Conservation (phyloP, 2,113 vertebrate species). For the Anarrhichthys ocellatus region DNA sequence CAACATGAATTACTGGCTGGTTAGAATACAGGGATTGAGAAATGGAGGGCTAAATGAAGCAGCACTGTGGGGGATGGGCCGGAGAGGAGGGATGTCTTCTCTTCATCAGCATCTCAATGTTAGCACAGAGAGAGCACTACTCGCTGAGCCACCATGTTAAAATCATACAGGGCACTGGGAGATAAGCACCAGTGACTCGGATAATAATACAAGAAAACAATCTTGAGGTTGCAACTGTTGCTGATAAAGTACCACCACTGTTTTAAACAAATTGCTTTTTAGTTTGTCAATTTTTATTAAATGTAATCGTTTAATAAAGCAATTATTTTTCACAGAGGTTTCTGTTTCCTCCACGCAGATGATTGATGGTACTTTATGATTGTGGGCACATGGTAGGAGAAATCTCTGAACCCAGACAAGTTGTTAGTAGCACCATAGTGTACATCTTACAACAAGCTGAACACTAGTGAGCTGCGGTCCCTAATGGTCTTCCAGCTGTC, state of each 20-base stretch:
- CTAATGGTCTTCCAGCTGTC: neutral
- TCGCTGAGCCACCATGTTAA: neutral
- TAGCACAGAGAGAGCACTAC: conserved; percentile 8
- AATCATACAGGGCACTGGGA: neutral
- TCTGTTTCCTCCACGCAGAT: neutral
- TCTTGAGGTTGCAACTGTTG: neutral
- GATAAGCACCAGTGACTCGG: neutral
- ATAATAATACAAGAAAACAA: neutral
- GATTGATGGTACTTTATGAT: neutral
- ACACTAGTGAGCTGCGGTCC: neutral
- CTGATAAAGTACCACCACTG: neutral
- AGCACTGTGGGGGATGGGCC: conserved; percentile 14
- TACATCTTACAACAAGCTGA: neutral
- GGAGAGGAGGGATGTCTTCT: conserved; percentile 17
- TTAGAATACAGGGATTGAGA: conserved; percentile 27
- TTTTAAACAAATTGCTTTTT: neutral
- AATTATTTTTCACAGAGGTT: neutral
- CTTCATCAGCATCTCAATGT: conserved; percentile 37
- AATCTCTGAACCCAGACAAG: neutral
- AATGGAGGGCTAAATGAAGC: conserved; percentile 52
- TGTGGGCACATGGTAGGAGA: neutral
- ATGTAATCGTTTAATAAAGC: neutral
- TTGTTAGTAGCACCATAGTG: neutral
- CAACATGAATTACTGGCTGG: conserved; percentile 69
- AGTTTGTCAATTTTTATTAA: neutral